These are phyloP conservation scores for Thymelicus lineola DNA, from an alignment of 2,888 invertebrate genomes.

Conservation along the genomic window DNA sequence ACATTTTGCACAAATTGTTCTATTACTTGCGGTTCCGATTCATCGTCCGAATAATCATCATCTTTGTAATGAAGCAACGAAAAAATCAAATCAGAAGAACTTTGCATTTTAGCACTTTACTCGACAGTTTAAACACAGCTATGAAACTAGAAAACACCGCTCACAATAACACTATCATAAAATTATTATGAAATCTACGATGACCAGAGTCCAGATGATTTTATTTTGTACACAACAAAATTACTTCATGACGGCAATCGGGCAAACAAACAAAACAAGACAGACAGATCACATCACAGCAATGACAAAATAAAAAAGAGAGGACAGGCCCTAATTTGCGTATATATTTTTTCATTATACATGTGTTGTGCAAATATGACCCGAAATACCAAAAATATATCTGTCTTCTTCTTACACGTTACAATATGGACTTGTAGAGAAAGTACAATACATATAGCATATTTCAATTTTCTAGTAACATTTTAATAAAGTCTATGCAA, in stretches of 20 bases:
- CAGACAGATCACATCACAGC: too few relatives aligned
- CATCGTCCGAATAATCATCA: slow-evolving; percentile 59
- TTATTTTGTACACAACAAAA: slow-evolving; percentile 30
- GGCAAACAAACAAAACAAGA: slow-evolving; percentile 7
- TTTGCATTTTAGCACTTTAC: slow-evolving; percentile 62
- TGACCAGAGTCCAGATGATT: slow-evolving; percentile 15
- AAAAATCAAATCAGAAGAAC: slow-evolving; percentile 74
- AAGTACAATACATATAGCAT: too few relatives aligned
- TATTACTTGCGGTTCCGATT: slow-evolving; percentile 75
- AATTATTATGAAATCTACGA: neutral
- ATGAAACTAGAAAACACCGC: neutral
- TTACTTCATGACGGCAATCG: slow-evolving; percentile 6
- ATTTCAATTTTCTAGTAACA: too few relatives aligned
- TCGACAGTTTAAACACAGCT: neutral
- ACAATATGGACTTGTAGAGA: too few relatives aligned
- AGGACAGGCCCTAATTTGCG: too few relatives aligned
- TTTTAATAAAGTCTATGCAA: too few relatives aligned
- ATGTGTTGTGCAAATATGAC: too few relatives aligned
- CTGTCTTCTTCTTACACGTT: too few relatives aligned
- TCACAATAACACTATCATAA: neutral
- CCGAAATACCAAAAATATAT: too few relatives aligned
- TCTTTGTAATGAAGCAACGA: slow-evolving; percentile 75
- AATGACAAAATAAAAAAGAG: too few relatives aligned
- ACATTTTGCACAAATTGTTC: slow-evolving; percentile 93
- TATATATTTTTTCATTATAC: too few relatives aligned